Base-by-base conservation (phyloP, 2,113 vertebrate species). In the Pseudolaguvia tuberculata region DNA sequence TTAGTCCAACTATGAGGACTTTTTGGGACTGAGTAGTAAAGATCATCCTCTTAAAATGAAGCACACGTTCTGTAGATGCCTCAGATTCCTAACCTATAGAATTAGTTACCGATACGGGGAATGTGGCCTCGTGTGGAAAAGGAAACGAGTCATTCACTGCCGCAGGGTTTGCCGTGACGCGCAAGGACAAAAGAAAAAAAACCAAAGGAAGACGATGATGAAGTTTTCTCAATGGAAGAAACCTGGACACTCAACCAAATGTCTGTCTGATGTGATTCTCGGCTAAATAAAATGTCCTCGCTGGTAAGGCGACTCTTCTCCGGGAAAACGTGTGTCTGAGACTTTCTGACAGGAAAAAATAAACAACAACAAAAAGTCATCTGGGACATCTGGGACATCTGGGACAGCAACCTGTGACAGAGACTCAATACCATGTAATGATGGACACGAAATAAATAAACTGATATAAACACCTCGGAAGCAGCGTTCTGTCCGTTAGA, bases 141-240 rank as follows among this genome's bases (percentile, higher is more conserved):
- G 39, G 70, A 70, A 81, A 29, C 45, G 47, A 79, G 83, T 84
- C 76, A 73, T 81, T 83, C 81, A 84, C 84, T 85, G 83, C 84
- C 82, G 85, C 81, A 82, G 84, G 81, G 83, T 79, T 70, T 20
- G 31, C n/a, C 70, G 47, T 72, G 83, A 82, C 82, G 85, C 65
- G 72, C 82, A 12, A 88, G 82, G 75, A 75, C 81, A 84, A 79
- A 55, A 69, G 69, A 89, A 88, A 87, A 77, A 87, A 92, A 93
- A 96, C 93, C 94, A 96, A 96, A 97, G 94, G 93, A 91, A 86
- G 81, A 58, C 9, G 31, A 51, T 20, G 35, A 21, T 17, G 12
- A 11, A 0, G 1, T 14, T 77, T 84, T 85, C 86, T 82, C 88
- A 85, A 88, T 89, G 88, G 86, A 82, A 86, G 85, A 85, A 86